Percentiles rank a stretch among this genome's conserved stretches.
Conservation (phyloP, 2,113 vertebrate species). For the Pituophis catenifer region DNA sequence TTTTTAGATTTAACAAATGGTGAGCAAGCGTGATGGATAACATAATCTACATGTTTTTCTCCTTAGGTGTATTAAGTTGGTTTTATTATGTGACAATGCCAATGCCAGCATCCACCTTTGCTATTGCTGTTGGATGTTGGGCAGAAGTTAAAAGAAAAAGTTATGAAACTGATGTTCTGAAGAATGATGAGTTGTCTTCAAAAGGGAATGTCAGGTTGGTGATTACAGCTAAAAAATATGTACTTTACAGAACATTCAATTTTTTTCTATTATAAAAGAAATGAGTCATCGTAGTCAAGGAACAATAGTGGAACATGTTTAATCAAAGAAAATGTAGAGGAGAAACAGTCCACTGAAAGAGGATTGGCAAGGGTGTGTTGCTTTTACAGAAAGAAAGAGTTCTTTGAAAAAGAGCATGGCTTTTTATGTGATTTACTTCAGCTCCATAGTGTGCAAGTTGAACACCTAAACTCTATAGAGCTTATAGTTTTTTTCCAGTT, state of each 20-base stretch:
- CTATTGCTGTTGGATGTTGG: constrained; percentile 92
- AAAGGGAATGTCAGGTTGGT: constrained; percentile 79
- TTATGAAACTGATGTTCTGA: constrained; percentile 31
- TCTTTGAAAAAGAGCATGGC: not conserved
- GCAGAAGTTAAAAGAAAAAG: constrained; percentile 69
- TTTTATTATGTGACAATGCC: constrained; percentile 94
- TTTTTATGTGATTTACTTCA: not conserved
- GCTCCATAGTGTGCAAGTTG: not conserved
- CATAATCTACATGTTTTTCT: constrained; percentile 26
- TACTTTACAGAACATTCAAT: constrained; percentile 26
- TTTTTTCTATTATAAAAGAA: constrained; percentile 46
- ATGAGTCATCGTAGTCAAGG: constrained; percentile 55
- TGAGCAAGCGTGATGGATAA: not conserved
- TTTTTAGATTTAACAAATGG: not conserved
- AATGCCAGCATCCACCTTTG: constrained; percentile 96
- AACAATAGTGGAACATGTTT: constrained; percentile 58
- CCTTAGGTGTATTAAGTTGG: constrained; percentile 80
- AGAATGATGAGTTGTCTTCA: constrained; percentile 25
- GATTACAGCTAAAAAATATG: constrained; percentile 43
- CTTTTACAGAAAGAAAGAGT: constrained; percentile 26
- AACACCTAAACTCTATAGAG: not conserved
- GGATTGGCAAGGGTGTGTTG: constrained; percentile 36
- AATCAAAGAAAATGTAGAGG: constrained; percentile 46
- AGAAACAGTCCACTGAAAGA: constrained; percentile 45
- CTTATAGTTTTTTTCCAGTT: not conserved